Percentiles rank a stretch among this genome's conserved stretches.
phyloP scores from a whole-genome alignment of 2,888 invertebrate species.

The Crossocerus cetratus region DNA sequence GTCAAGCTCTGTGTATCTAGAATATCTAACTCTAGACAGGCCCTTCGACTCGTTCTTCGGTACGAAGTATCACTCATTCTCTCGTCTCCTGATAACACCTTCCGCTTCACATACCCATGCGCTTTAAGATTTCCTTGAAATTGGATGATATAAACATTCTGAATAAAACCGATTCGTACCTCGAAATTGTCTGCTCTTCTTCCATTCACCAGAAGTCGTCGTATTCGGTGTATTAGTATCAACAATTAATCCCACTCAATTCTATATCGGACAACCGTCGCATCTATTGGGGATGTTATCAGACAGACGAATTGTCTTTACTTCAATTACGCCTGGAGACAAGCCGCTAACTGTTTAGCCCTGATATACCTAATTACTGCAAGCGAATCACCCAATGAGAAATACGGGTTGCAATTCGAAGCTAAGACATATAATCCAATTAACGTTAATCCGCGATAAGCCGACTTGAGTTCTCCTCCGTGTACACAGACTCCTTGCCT shows the following conservation, averaged over 20 bases:
- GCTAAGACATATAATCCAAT: conserved; percentile 49
- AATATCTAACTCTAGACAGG: conserved; percentile 48
- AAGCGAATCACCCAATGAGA: conserved; percentile 52
- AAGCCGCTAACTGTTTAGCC: conserved; percentile 50
- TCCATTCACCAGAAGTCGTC: neutral
- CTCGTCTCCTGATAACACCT: conserved; percentile 57
- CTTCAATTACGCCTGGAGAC: conserved; percentile 49
- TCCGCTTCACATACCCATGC: conserved; percentile 22
- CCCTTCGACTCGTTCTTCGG: conserved; percentile 55
- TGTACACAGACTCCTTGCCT: conserved; percentile 20
- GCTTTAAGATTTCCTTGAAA: neutral
- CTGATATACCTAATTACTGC: conserved; percentile 56
- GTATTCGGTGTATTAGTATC: too few species aligned
- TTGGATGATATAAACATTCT: neutral
- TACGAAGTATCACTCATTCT: conserved; percentile 42
- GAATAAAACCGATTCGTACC: neutral
- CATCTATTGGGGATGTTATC: conserved; percentile 47
- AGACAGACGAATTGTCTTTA: conserved; percentile 53
- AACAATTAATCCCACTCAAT: neutral
- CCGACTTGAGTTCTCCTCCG: conserved; percentile 46
- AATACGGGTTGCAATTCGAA: conserved; percentile 57
- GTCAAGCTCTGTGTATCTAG: conserved; percentile 52
- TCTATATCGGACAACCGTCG: conserved; percentile 10
- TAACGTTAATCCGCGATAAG: neutral
- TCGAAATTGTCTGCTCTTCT: neutral